These are phyloP conservation scores for Apantesis nais DNA, from an alignment of 2,888 invertebrate genomes.

Conservation along the genomic window DNA sequence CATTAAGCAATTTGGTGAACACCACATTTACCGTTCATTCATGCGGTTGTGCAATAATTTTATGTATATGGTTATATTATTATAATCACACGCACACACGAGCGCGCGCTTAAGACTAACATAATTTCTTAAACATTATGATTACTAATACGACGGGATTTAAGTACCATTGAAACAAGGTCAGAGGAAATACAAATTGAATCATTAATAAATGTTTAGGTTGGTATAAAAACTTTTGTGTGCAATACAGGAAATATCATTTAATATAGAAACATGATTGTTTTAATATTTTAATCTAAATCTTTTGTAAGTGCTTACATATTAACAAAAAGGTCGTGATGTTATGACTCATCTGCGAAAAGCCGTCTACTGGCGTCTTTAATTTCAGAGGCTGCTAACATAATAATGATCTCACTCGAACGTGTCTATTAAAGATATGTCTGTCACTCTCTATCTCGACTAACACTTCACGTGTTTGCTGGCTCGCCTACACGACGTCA, in stretches of 20 bases:
- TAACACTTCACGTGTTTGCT: slow-evolving; percentile 61
- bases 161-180: slow-evolving; percentile 40
- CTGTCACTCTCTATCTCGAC: slow-evolving; percentile 63
- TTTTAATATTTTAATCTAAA: slow-evolving; percentile 55
- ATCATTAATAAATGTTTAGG: slow-evolving; percentile 27
- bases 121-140: slow-evolving; percentile 9
- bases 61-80: slow-evolving; percentile 50
- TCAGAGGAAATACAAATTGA: slow-evolving; percentile 44
- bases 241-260: slow-evolving; percentile 43
- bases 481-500: slow-evolving; percentile 67
- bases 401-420: slow-evolving; percentile 68
- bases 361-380: slow-evolving; percentile 65
- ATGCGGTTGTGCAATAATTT: slow-evolving; percentile 71
- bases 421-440: slow-evolving; percentile 54
- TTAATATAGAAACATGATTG: slow-evolving; percentile 32
- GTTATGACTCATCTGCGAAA: slow-evolving; percentile 66
- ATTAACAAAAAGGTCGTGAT: slow-evolving; percentile 54
- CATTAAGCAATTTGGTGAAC: slow-evolving; percentile 82
- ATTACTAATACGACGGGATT: neutral
- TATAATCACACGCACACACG: slow-evolving; percentile 39
- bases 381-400: slow-evolving; percentile 61
- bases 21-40: slow-evolving; percentile 80
- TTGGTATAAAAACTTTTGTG: slow-evolving; percentile 24
- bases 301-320: slow-evolving; percentile 18
- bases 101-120: neutral